Percentiles rank a stretch among this genome's conserved stretches.
Conservation (phyloP, 1,140 invertebrate genomes). For the Phortica variegata region DNA sequence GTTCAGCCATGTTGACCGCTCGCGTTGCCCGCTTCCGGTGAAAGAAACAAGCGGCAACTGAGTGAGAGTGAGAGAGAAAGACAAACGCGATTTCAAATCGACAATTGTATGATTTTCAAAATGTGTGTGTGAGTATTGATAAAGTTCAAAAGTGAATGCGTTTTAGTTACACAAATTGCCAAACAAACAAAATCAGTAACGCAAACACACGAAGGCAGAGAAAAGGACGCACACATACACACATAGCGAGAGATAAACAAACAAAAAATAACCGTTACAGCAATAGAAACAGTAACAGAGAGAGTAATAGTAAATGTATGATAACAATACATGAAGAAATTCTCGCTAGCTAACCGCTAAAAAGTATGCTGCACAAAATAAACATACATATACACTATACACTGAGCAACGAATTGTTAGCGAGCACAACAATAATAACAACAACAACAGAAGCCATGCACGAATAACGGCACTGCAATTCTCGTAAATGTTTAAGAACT, state of each 20-base stretch:
- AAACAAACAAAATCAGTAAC: slow-evolving; percentile 41
- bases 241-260: not conserved
- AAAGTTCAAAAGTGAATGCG: slow-evolving; percentile 51
- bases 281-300: not conserved
- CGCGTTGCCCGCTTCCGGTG: too few relatives aligned
- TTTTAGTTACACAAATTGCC: slow-evolving; percentile 51
- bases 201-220: slow-evolving; percentile 5
- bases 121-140: too few relatives aligned
- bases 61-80: too few relatives aligned
- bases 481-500: slow-evolving; percentile 44
- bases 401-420: not conserved
- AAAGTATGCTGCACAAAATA: not conserved
- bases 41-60: too few relatives aligned
- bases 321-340: not conserved
- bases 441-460: slow-evolving; percentile 1
- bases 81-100: too few relatives aligned
- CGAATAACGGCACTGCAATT: too few relatives aligned
- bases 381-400: slow-evolving; percentile 11
- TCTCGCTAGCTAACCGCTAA: not conserved
- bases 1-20: too few relatives aligned
- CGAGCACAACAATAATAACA: slow-evolving; percentile 11
- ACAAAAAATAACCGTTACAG: not conserved
- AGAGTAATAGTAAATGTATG: too few relatives aligned
- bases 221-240: too few relatives aligned
- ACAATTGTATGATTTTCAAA: too few relatives aligned